Base-by-base conservation (phyloP, 2,797 vertebrate genomes). In the Gymnopithys bicolor region DNA sequence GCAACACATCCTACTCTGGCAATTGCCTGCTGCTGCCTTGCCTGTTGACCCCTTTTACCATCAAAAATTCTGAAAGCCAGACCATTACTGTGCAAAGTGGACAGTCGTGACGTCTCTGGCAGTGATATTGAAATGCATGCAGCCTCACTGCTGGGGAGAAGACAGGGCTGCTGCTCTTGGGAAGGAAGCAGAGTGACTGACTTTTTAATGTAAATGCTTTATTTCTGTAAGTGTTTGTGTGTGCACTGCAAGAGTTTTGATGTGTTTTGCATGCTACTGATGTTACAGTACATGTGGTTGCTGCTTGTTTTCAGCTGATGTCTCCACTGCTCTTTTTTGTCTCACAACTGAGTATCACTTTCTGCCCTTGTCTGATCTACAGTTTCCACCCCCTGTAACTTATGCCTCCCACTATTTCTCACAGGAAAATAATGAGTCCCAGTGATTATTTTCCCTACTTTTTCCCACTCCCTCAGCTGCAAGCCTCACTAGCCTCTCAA, bases 301-400 rank as follows among this genome's bases (percentile, higher is more conserved):
- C 79, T 89, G 59, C 62, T 94, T 84, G 56, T 93, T 93, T 85
- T 87, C 63, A 84, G 73, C 73, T 74, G 76, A 89, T 73, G 73
- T 63, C 92, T 92, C 58, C 67, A 33, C 77, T 94, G 95, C 91
- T 96, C 96, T 93, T 96, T 96, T 96, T 79, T 52, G 56, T 88
- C 83, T 95, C 49, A 56, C 91, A 91, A 81, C 69, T 58, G 85
- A 90, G 70, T 90, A 94, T 93, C 89, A 88, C 70, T 84, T 93
- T 90, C 84, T 76, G 76, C 89, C 89, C 94, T 64, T 88, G 91
- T 67, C 84, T 95, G 53, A 88, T 88, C 83, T 88, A 70, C 73
- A 79, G 19, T 91, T 82, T 90, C 93, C 59, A 0, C 93, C 52
- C 76, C 58, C 74, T 88, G 5, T 79, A 79, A 91, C 94, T 91